phyloP scores from a whole-genome alignment of 1,140 invertebrate genomes.

The Littorina saxatilis region DNA sequence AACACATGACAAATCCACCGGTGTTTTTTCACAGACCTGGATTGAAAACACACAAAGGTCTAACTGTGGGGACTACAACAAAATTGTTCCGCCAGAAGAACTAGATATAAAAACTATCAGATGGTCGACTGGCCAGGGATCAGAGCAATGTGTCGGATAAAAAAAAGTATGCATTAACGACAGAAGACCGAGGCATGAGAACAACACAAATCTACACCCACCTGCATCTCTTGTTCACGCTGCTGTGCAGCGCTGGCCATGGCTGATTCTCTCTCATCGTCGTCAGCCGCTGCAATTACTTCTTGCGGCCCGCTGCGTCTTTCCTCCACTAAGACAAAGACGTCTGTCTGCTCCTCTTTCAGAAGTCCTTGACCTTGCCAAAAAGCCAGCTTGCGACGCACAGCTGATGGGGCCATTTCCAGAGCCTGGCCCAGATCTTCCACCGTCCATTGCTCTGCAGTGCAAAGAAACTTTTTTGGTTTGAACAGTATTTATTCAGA shows the following conservation, averaged over 20 bases:
- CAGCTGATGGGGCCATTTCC: constrained; percentile 87
- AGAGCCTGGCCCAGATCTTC: constrained; percentile 90
- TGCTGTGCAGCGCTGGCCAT: constrained; percentile 96
- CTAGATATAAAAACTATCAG: no score
- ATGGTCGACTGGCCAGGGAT: no score
- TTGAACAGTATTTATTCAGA: no score
- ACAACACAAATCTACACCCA: constrained; percentile 30
- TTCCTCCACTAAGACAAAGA: constrained; percentile 88
- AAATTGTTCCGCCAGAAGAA: no score
- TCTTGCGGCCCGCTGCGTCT: constrained; percentile 72
- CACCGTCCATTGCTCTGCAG: constrained; percentile 85
- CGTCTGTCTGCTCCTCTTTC: constrained; percentile 84
- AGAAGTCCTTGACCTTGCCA: constrained; percentile 90
- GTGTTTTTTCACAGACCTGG: no score
- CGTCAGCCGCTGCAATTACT: constrained; percentile 86
- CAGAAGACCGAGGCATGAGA: no score
- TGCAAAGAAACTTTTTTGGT: no score
- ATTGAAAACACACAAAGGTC: no score
- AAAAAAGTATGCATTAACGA: no score
- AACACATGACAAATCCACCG: no score
- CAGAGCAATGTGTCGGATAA: no score
- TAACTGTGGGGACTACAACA: no score
- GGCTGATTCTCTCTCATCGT: constrained; percentile 93
- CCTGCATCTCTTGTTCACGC: constrained; percentile 86
- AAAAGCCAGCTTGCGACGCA: constrained; percentile 90